These are phyloP conservation scores for Mamestra configurata DNA, from an alignment of 1,140 invertebrate species.

Conservation along the genomic window DNA sequence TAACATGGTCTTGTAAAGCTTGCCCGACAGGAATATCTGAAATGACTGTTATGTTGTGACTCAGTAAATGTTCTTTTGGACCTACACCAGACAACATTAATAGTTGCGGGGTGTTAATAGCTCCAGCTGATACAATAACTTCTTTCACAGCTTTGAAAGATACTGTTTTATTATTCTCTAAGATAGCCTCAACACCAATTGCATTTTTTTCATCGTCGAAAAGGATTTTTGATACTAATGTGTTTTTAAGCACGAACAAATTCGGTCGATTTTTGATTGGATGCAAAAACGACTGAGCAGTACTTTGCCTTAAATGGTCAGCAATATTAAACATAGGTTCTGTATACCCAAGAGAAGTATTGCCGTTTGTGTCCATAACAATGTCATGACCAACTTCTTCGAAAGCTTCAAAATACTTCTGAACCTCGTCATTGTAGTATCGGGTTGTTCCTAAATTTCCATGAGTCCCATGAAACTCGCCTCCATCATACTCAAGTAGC, in stretches of 20 bases:
- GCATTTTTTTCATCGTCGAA: conserved; percentile 31
- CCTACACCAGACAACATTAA: conserved; percentile 23
- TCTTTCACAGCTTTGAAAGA: not conserved
- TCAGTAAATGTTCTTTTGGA: conserved; percentile 3
- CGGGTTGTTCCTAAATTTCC: conserved; percentile 34
- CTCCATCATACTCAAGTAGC: conserved; percentile 25
- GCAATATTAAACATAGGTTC: not conserved
- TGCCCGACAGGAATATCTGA: conserved; percentile 26
- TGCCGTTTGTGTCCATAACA: conserved; percentile 18
- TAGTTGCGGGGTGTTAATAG: conserved; percentile 1
- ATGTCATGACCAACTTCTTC: conserved; percentile 19
- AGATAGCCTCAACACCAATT: conserved; percentile 13
- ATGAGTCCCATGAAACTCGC: conserved; percentile 34
- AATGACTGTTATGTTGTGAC: not conserved
- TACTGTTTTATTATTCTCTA: not conserved
- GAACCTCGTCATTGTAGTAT: not conserved
- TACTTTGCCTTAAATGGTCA: conserved; percentile 19
- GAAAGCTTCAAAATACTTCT: conserved; percentile 24
- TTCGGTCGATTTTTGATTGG: conserved; percentile 9
- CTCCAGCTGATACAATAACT: conserved; percentile 36
- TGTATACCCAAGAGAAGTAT: conserved; percentile 18
- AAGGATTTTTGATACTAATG: conserved; percentile 8
- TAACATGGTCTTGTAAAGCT: conserved; percentile 66
- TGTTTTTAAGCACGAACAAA: conserved; percentile 24
- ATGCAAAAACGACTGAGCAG: not conserved